Evolutionary conservation across 2,888 invertebrate species (phyloP), one percentile per base, ranked within the genome.

Genomic region (Tetramorium bicarinatum): DNA sequence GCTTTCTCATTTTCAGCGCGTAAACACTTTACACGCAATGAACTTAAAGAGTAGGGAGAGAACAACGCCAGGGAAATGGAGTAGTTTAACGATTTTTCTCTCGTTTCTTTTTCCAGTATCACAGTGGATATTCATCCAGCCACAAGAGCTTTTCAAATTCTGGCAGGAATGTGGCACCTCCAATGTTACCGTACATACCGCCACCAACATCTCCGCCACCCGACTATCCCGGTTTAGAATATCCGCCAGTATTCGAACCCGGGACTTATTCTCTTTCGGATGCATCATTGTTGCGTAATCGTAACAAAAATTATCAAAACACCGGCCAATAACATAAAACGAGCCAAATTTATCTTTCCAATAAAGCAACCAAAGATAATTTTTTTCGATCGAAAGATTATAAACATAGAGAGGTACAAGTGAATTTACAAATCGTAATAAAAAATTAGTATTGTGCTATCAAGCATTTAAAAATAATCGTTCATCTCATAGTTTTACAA

Each of bases 181-280:
- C 93, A 87, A 93, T 91, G 47, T 92, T 94, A 83, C 93, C 94
- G 69, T 93, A 94, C 64, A 93, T 93, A 87, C 94, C 94, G 52
- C 93, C 94, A 25, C 93, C 94, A 80, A 93, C 94, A 3, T 94
- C 95, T 29, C 95, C 95, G 18, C 95, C 96, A 6, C 96, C 96
- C 6, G 97, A 97, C 91, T 98, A 98, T 95, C 97, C 98, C 81
- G 97, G 97, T 92, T 96, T 98, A 95, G 97, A 97, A 95, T 98
- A 98, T 94, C 98, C 98, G 67, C 98, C 98, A 69, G 97, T 98
- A 52, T 98, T 98, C 95, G 97, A 97, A 94, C 96, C 98, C 0
- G 98, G 98, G 95, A 97, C 97, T 0, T 98, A 98, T 95, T 97
- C 97, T 74, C 96, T 98, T 83, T 96, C 96, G 11, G 95, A 96